Evolutionary conservation across 2,797 vertebrate genomes (phyloP).

Genomic region (Emys orbicularis): DNA sequence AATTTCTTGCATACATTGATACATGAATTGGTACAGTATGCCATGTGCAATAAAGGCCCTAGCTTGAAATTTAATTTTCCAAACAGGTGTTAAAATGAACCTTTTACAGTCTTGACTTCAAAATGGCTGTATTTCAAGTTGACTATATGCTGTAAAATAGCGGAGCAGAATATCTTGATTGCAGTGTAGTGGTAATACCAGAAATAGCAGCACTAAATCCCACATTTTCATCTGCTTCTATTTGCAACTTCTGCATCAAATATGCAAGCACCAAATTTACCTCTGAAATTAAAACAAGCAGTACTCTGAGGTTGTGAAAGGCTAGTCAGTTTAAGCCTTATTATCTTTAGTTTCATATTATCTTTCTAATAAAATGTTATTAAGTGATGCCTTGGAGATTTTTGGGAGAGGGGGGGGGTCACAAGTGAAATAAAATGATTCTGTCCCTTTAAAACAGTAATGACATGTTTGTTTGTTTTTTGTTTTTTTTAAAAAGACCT

Average conservation of each 20-base stretch:
- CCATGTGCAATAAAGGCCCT: neutral
- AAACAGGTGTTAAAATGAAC: neutral
- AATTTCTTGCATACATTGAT: neutral
- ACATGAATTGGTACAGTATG: neutral
- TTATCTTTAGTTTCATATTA: neutral
- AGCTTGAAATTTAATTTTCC: neutral
- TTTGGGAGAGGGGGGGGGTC: accelerated
- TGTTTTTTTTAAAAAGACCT: neutral
- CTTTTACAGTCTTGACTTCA: neutral
- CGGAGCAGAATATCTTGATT: slow-evolving; percentile 16
- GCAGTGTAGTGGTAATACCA: neutral
- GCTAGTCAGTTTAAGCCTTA: slow-evolving; percentile 1
- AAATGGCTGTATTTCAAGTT: slow-evolving; percentile 47
- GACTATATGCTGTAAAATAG: slow-evolving; percentile 11
- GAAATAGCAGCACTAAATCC: neutral
- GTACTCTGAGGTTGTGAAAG: neutral
- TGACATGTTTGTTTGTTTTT: neutral
- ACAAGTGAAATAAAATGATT: neutral
- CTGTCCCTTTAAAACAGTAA: neutral
- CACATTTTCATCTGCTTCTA: neutral
- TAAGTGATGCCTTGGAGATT: neutral
- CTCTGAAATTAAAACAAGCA: neutral
- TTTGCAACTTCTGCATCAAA: neutral
- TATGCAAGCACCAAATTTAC: neutral
- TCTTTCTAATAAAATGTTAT: neutral